Evolutionary conservation across 2,888 invertebrate species (phyloP).

Genomic region (Dione juno): DNA sequence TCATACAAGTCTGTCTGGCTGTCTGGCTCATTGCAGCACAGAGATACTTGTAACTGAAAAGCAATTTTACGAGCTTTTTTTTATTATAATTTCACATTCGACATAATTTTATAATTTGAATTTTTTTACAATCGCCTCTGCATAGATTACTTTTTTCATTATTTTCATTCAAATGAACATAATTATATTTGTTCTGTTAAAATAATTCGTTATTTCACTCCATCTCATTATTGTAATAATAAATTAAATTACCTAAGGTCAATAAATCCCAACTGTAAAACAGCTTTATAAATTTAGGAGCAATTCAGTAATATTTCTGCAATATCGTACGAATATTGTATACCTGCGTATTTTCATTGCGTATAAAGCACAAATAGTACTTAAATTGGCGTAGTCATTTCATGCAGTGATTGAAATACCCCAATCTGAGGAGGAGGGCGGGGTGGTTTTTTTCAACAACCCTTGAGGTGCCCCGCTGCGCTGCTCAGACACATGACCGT

Average conservation of each 20-base stretch:
- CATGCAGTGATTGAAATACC: constrained; percentile 48
- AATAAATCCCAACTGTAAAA: constrained; percentile 19
- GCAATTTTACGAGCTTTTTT: background rate
- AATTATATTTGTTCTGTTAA: background rate
- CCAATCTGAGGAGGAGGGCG: constrained; percentile 71
- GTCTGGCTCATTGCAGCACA: constrained; percentile 5
- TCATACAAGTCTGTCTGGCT: background rate
- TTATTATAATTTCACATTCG: background rate
- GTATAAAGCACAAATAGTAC: constrained; percentile 33
- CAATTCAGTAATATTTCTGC: constrained; percentile 22
- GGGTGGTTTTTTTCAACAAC: constrained; percentile 69
- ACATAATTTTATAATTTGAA: background rate
- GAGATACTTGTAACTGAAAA: background rate
- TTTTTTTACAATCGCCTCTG: background rate
- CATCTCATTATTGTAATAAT: background rate
- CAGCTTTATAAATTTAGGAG: constrained; percentile 23
- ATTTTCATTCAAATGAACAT: background rate
- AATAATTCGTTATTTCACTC: background rate
- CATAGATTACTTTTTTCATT: too few relatives aligned
- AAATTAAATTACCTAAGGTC: background rate
- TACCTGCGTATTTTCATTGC: constrained; percentile 27
- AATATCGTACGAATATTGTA: constrained; percentile 24
- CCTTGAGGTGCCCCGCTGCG: constrained; percentile 75
- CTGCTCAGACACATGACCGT: constrained; percentile 66
- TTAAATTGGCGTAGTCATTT: constrained; percentile 42